These are phyloP conservation scores for Eueides isabella DNA, from an alignment of 1,140 invertebrate species.

Conservation along the genomic window DNA sequence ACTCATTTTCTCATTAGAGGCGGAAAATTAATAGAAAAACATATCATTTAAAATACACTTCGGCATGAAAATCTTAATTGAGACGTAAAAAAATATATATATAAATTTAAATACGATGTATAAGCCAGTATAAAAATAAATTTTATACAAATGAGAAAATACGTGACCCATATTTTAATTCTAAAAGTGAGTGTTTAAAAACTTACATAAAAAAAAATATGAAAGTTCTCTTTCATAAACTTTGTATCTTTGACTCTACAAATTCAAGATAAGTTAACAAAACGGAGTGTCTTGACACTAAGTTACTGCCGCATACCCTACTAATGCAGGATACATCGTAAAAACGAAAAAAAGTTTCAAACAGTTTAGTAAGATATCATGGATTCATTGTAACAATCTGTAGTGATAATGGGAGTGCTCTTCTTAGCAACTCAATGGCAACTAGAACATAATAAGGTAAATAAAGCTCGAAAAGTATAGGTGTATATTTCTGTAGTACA, in stretches of 20 bases:
- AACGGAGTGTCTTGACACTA: neutral
- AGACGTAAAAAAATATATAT: neutral
- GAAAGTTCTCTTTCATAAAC: too few species aligned
- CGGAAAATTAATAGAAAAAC: neutral
- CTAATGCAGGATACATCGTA: neutral
- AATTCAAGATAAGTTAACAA: too few species aligned
- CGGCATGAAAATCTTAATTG: neutral
- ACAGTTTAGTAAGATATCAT: too few species aligned
- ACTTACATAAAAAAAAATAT: too few species aligned
- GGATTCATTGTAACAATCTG: too few species aligned
- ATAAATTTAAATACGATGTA: constrained; percentile 1
- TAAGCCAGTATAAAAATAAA: neutral
- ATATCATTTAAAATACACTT: too few species aligned
- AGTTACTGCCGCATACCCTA: neutral
- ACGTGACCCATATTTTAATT: neutral
- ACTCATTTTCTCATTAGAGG: neutral
- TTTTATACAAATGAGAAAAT: neutral
- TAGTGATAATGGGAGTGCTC: too few species aligned
- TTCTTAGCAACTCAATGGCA: too few species aligned
- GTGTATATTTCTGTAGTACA: too few species aligned
- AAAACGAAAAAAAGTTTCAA: neutral
- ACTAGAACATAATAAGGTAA: too few species aligned
- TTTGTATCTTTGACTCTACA: too few species aligned
- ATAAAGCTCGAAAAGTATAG: too few species aligned
- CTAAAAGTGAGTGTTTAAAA: neutral